Evolutionary conservation across 2,888 invertebrate species (phyloP), one percentile per base, ranked within the genome.

Genomic region (Anoncus sp.): DNA sequence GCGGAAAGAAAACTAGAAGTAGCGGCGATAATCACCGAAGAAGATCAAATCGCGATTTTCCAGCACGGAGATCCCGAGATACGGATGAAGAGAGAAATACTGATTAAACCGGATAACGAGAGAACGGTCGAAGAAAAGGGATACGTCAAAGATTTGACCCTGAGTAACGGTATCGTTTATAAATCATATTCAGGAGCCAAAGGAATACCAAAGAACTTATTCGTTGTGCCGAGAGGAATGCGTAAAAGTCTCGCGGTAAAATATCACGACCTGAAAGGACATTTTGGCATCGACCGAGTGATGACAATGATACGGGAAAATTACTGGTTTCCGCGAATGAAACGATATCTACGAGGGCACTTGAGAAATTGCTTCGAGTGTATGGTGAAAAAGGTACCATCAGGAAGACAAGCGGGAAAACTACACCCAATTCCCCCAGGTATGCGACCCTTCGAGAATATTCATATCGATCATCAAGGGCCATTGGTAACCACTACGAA

Each of bases 201-300:
- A n/a, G 43, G n/a, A n/a, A 43, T 7, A 10, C 12, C n/a, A n/a
- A 67, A 53, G 38, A 12, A 18, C 14, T 27, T 63, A 47, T 24
- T 66, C 20, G 74, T 74, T 43, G 59, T 73, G 38, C 70, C 69
- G 1, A 69, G 40, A 9, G 12, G 40, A 2, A 74, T 77, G 73
- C 16, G 77, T 3, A 74, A 74, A 35, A 59, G 59, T 18, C 35
- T 77, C 7, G 53, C 49, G 2, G 53, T 74, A 9, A 63, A 65
- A 3, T 60, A 55, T n/a, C 74, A 77, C n/a, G 73, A 74, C 20
- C 20, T 69, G 24, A 27, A n/a, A 40, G 81, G 80, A 70, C 77
- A 83, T 60, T 73, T 66, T 31, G 70, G 62, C 7, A 22, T 82
- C 16, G 80, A 81, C 7, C 45, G 70, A 59, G 78, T 69, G 4